Conservation (phyloP, 2,888 invertebrate genomes). For the Bellardia bayeri region DNA sequence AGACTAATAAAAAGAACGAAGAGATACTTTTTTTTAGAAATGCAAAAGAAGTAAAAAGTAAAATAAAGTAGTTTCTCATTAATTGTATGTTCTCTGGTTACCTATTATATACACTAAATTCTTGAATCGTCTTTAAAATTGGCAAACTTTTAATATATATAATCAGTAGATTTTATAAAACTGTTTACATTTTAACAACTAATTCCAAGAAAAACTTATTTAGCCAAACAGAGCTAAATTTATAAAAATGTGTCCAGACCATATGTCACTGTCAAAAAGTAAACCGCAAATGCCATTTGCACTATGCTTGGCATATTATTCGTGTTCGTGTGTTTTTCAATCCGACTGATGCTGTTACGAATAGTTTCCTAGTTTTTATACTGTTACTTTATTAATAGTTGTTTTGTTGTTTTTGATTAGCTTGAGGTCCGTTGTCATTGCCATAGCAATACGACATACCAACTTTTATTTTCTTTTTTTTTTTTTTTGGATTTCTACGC, state of each 20-base stretch:
- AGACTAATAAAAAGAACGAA: neutral
- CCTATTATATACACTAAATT: no score
- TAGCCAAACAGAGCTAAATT: neutral
- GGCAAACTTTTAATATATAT: no score
- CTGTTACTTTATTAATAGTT: slow-evolving; percentile 23
- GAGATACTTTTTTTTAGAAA: neutral
- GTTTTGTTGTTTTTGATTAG: slow-evolving; percentile 26
- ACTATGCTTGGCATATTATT: slow-evolving; percentile 34
- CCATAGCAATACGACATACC: slow-evolving; percentile 35
- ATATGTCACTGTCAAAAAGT: slow-evolving; percentile 58
- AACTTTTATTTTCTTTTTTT: no score
- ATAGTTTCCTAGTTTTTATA: slow-evolving; percentile 15
- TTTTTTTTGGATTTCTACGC: slow-evolving; percentile 15
- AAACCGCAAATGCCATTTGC: slow-evolving; percentile 65
- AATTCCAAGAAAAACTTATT: neutral
- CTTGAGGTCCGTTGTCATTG: slow-evolving; percentile 36
- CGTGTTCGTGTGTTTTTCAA: slow-evolving; percentile 21
- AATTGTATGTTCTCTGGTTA: no score
- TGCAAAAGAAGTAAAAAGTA: no score
- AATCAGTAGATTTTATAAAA: no score
- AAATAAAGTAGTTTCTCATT: no score
- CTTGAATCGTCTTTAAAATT: no score
- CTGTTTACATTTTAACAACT: no score
- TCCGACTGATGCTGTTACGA: slow-evolving; percentile 18
- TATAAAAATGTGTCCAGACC: neutral